A percentile compares a stretch with the other conserved stretches of the same genome.
These are phyloP conservation scores for Talpa occidentalis DNA, from an alignment of 2,113 vertebrate species.

Conservation along the genomic window DNA sequence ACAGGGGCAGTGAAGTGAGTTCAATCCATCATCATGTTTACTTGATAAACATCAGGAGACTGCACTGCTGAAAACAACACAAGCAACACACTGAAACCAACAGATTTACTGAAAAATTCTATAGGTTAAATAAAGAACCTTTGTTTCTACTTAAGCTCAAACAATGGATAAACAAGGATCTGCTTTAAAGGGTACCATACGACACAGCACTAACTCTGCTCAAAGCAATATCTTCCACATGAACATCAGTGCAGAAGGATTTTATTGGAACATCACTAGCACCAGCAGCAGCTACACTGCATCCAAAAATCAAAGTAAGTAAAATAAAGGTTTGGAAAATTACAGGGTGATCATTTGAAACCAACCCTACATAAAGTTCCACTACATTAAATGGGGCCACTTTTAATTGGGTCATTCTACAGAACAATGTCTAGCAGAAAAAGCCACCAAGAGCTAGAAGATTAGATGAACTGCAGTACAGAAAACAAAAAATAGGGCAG, in stretches of 20 bases:
- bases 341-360: conserved; percentile 51
- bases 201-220: neutral
- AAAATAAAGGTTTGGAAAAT: conserved; percentile 43
- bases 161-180: neutral
- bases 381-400: conserved; percentile 35
- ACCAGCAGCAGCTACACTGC: neutral
- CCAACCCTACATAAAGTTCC: neutral
- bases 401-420: conserved; percentile 72
- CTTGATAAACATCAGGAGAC: neutral
- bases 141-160: conserved; percentile 40
- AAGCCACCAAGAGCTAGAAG: conserved; percentile 59
- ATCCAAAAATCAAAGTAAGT: neutral
- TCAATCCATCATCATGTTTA: conserved; percentile 47
- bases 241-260: neutral
- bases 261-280: neutral
- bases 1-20: neutral
- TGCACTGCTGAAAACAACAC: conserved; percentile 36
- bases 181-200: neutral
- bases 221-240: neutral
- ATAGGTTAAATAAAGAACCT: conserved; percentile 46
- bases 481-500: conserved; percentile 68
- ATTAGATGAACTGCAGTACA: conserved; percentile 55
- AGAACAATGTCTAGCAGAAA: conserved; percentile 56
- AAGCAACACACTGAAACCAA: conserved; percentile 28
- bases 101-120: conserved; percentile 12